Conservation (phyloP, 2,888 invertebrate species). For the Pilophorus perplexus region DNA sequence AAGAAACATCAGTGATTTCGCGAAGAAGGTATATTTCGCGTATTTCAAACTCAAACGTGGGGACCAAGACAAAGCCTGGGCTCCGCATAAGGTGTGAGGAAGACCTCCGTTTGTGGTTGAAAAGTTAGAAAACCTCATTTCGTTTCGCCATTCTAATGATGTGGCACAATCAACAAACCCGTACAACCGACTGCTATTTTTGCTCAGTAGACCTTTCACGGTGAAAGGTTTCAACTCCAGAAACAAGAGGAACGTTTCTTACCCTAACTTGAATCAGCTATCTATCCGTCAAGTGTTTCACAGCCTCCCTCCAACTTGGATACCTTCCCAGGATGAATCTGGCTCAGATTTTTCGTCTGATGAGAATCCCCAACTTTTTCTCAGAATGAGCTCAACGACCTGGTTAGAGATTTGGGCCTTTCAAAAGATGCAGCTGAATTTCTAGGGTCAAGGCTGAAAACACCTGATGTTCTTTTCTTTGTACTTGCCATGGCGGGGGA, state of each 20-base stretch:
- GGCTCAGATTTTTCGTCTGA: constrained; percentile 19
- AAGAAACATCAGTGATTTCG: constrained; percentile 41
- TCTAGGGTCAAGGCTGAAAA: too few species aligned
- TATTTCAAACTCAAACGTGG: constrained; percentile 40
- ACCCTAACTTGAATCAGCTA: constrained; percentile 30
- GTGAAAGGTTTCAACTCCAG: constrained; percentile 46
- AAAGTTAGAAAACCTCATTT: constrained; percentile 14
- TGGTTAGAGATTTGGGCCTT: constrained; percentile 29
- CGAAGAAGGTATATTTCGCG: constrained; percentile 40
- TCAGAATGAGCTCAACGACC: constrained; percentile 19
- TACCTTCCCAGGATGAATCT: constrained; percentile 31
- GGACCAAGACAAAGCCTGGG: constrained; percentile 35
- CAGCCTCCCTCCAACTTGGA: constrained; percentile 26
- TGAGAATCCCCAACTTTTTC: constrained; percentile 3
- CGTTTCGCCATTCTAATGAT: constrained; percentile 23
- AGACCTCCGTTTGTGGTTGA: constrained; percentile 12
- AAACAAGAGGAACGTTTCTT: constrained; percentile 21
- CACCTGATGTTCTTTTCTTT: too few species aligned
- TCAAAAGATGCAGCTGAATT: constrained; percentile 24
- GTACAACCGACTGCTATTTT: constrained; percentile 47
- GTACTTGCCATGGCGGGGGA: too few species aligned
- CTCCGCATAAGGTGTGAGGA: background rate
- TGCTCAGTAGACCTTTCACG: constrained; percentile 56
- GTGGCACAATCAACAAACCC: constrained; percentile 8
- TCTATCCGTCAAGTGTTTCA: constrained; percentile 19